Evolutionary conservation across 2,797 vertebrate genomes (phyloP), one percentile per base, ranked within the genome.

Genomic region (Spizella passerina): DNA sequence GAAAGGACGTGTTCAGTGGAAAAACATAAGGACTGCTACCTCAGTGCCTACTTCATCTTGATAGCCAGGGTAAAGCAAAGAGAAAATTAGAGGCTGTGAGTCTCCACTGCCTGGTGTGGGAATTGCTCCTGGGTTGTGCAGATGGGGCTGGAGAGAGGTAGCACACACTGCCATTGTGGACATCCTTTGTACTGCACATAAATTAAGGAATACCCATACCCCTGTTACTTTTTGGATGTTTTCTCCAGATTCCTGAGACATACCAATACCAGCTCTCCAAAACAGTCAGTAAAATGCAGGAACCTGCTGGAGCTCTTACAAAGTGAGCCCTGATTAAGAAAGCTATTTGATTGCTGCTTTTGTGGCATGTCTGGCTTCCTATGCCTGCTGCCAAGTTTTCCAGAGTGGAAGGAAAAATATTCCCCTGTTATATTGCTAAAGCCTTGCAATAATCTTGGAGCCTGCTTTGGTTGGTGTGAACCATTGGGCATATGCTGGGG

Each of bases 251-350:
- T 83, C 57, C 66, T 23, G 16, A 86, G 34, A 55, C 75, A 49
- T 52, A 59, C 44, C 34, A 24, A 22, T 60, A 57, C 15, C 23
- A 70, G 29, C n/a, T 27, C 39, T 60, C 56, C 46, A 44, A 65
- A 91, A 76, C 2, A 55, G 44, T 80, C 60, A 81, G 61, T 34
- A 79, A 78, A 93, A 83, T 82, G 50, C 85, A 86, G 70, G 46
- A 88, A 49, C 32, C 12, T 66, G n/a, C 29, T 57, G 55, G 47
- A 69, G 15, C 23, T 73, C 32, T 82, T 56, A 55, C 32, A 57
- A 50, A 90, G 26, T 6, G 14, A 87, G 20, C 30, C 21, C 39
- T 46, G 34, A 86, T 77, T 59, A 93, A 75, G 43, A 91, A 57
- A 91, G 60, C 23, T n/a, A 19, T 70, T 57, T 64, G 30, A 66